A percentile compares a stretch with the other conserved stretches of the same genome.
These are phyloP conservation scores for Emydoidea blandingii DNA, from an alignment of 2,797 vertebrate genomes.

Conservation along the genomic window DNA sequence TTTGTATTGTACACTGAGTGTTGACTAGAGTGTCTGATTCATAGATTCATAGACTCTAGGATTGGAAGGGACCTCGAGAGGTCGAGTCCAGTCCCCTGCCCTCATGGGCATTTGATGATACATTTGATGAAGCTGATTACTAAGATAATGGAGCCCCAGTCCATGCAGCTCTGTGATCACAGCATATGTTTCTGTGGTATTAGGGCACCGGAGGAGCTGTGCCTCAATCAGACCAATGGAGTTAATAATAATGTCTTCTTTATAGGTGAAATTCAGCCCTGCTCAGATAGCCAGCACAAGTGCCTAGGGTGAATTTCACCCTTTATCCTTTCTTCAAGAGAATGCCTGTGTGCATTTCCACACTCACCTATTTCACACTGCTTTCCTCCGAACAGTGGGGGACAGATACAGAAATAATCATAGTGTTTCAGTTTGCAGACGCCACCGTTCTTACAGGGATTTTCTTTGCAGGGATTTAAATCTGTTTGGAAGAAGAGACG, in stretches of 20 bases:
- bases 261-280: not conserved
- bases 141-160: not conserved
- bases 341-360: not conserved
- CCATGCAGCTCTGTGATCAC: not conserved
- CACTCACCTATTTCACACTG: slow-evolving; percentile 83
- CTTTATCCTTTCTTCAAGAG: not conserved
- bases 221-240: not conserved
- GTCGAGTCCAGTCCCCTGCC: too few species aligned
- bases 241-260: not conserved
- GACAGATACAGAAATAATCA: slow-evolving; percentile 84
- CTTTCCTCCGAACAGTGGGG: slow-evolving; percentile 81
- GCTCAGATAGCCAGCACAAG: not conserved
- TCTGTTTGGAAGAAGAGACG: slow-evolving; percentile 71
- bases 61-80: too few species aligned
- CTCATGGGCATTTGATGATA: not conserved
- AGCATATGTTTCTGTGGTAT: not conserved
- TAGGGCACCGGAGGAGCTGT: rapidly evolving
- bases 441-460: slow-evolving; percentile 86
- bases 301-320: not conserved
- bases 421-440: slow-evolving; percentile 82
- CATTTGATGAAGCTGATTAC: not conserved
- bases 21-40: not conserved
- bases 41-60: too few species aligned
- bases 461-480: slow-evolving; percentile 81
- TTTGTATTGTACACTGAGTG: not conserved